Base-by-base conservation (phyloP, 1,140 invertebrate genomes). In the Ladona fulva region DNA sequence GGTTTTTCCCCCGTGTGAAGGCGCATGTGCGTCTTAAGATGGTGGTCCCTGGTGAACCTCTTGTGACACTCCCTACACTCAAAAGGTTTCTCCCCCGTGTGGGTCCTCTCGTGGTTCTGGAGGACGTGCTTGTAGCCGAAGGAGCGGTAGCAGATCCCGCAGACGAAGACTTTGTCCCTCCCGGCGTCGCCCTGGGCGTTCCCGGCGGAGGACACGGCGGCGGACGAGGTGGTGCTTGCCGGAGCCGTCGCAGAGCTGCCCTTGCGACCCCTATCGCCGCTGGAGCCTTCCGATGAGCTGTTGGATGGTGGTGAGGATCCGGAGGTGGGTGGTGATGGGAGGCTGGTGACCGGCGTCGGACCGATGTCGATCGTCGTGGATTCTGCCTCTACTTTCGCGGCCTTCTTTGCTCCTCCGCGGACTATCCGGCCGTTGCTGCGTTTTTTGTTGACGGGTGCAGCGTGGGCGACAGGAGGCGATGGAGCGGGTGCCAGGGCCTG, bases 51-150 rank as follows among this genome's bases (percentile, higher is more conserved):
- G 0, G 97, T 98, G 84, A 99, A 99, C 80, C 94, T 90, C 84
- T 98, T 96, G 81, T 96, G 92, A 84, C 97, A 99, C 84, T 95
- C 92, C 8, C 91, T 92, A 83, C 97, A 99, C 83, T 97, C 94
- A 86, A 98, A 98, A 0, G 97, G 97, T 82, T 98, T 97, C 83
- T 97, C 95, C 0, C 97, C 97, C 0, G 97, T 98, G 84, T 99
- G 97, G 0, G 96, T 99, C 76, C 97, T 90, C 80, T 97, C 95
- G 84, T 99, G 97, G 83, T 99, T 99, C 83, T 97, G 95, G 24
- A 97, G 86, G 1, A 97, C 95, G 84, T 97, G 95, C 83, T 97
- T 97, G 86, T 97, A 97, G 10, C 95, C 95, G 82, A 97, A 97
- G 0, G 92, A 93, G 77, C 93, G 90, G 66, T 91, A 91, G 85